Evolutionary conservation across 1,140 invertebrate genomes (phyloP), one percentile per base, ranked within the genome.

Genomic region (Leptoteleia sp.): DNA sequence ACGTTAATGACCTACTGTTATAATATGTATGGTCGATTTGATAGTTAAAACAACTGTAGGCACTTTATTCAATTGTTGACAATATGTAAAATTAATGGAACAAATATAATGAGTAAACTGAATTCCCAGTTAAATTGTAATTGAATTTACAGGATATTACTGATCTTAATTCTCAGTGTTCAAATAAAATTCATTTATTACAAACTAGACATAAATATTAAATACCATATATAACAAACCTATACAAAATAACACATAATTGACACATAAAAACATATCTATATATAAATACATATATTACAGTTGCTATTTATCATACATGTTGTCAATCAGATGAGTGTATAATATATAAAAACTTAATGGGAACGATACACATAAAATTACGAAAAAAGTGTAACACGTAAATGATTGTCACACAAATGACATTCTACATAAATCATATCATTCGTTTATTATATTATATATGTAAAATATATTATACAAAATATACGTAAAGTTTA

Each of bases 221-320:
- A 3, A 8, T 35, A 8, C 11, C 11, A 31, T 31, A 5, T 35
- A 35, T 35, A 12, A 12, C 2, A 8, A 35, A 35, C 33, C 33
- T 16, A 16, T 4, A 50, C 19, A 33, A 33, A 1, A 33, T 33
- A n/a, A 33, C 45, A 50, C 2, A 50, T 50, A 50, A 50, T 50
- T 50, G 45, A 50, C 29, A 33, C 29, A 50, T 33, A 33, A 33
- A 6, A 6, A 33, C 29, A 50, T 47, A 47, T 47, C 43, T 50
- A 27, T 50, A 50, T 17, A 15, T 17, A 5, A 7, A 50, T 7
- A 33, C 19, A 17, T 33, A 31, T 5, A 31, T 31, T 31, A n/a
- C 8, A 8, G 9, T 4, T 1, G 1, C 1, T 1, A 25, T 25
- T 25, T 25, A 25, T 31, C 3, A 31, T 31, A 31, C 29, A 31